Conservation (phyloP, 1,140 invertebrate genomes). For the Elymnias hypermnestra region DNA sequence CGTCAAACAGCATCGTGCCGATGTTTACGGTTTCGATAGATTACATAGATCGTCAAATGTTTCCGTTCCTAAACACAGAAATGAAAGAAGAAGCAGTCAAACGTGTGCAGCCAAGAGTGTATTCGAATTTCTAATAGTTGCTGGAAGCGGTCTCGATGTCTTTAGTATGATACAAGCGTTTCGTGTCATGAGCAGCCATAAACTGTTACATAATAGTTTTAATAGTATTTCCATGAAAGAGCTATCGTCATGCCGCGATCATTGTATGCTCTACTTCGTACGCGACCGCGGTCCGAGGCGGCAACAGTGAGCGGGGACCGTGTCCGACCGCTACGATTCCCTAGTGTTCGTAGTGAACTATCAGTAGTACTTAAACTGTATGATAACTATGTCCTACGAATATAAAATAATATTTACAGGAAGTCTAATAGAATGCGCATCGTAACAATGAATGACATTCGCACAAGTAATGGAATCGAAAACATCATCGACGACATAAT, state of each 20-base stretch:
- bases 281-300: constrained; percentile 44
- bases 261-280: constrained; percentile 46
- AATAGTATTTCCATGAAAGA: constrained; percentile 40
- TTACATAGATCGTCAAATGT: constrained; percentile 52
- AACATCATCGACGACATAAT: constrained; percentile 63
- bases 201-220: constrained; percentile 34
- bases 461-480: constrained; percentile 66
- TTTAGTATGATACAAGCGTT: constrained; percentile 67
- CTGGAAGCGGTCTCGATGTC: constrained; percentile 61
- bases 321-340: constrained; percentile 17
- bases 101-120: constrained; percentile 74
- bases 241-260: constrained; percentile 44
- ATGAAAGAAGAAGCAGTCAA: constrained; percentile 71
- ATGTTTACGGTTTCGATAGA: constrained; percentile 52
- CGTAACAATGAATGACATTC: constrained; percentile 70
- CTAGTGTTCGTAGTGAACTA: constrained; percentile 13
- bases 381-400: constrained; percentile 53
- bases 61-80: constrained; percentile 66
- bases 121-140: constrained; percentile 71
- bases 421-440: constrained; percentile 72
- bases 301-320: constrained; percentile 18
- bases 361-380: constrained; percentile 16
- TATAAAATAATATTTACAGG: constrained; percentile 63
- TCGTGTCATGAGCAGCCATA: constrained; percentile 70
- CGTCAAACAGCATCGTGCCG: constrained; percentile 73